Percentiles rank a stretch among this genome's conserved stretches.
phyloP scores from a whole-genome alignment of 2,888 invertebrate species.

The Galeruca laticollis region DNA sequence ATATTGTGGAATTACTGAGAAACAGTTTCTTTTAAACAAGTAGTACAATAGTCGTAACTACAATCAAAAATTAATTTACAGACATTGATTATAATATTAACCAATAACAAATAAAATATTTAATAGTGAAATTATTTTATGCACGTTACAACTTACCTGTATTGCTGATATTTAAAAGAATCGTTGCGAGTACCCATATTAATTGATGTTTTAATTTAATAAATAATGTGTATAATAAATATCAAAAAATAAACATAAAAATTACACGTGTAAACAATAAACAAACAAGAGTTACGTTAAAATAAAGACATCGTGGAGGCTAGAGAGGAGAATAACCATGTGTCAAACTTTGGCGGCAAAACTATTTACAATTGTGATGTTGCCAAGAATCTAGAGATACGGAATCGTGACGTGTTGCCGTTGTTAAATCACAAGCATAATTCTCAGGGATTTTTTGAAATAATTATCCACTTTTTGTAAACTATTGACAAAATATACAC shows the following conservation, averaged over 20 bases:
- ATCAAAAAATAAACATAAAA: slow-evolving; percentile 15
- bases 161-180: not conserved
- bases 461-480: too few relatives aligned
- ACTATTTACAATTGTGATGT: not conserved
- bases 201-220: slow-evolving; percentile 1
- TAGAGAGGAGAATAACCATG: not conserved
- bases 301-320: not conserved
- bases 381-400: not conserved
- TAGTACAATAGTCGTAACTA: not conserved
- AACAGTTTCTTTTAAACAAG: too few relatives aligned
- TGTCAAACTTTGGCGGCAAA: slow-evolving; percentile 31
- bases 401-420: too few relatives aligned
- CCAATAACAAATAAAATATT: not conserved
- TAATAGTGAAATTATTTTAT: not conserved
- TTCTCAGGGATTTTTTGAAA: too few relatives aligned
- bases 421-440: too few relatives aligned
- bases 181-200: slow-evolving; percentile 3
- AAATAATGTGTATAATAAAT: slow-evolving; percentile 16
- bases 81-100: not conserved
- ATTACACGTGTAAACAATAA: slow-evolving; percentile 16
- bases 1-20: too few relatives aligned
- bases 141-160: slow-evolving; percentile 8
- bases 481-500: too few relatives aligned
- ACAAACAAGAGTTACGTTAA: slow-evolving; percentile 3
- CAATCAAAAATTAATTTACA: slow-evolving; percentile 9